A percentile compares a stretch with the other conserved stretches of the same genome.
These are phyloP conservation scores for Petaurus breviceps DNA, from an alignment of 2,113 vertebrate species.

Conservation along the genomic window DNA sequence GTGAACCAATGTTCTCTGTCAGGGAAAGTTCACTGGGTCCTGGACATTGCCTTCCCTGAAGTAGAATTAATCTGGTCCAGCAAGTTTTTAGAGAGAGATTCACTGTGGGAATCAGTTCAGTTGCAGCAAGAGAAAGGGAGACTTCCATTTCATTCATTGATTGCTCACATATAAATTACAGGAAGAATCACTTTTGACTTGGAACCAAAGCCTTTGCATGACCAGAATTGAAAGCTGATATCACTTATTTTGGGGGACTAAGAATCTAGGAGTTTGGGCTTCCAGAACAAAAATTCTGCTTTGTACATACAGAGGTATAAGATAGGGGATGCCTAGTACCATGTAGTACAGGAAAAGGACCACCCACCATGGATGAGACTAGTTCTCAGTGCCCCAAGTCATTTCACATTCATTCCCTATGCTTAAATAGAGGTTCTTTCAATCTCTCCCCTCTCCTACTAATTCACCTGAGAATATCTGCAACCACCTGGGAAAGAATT, in stretches of 20 bases:
- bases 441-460: not conserved
- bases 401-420: not conserved
- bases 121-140: not conserved
- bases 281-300: not conserved
- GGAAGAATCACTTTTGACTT: not conserved
- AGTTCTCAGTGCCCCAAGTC: not conserved
- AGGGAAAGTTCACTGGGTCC: not conserved
- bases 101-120: slow-evolving; percentile 1
- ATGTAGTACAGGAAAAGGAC: not conserved
- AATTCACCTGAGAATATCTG: not conserved
- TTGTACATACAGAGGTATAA: not conserved
- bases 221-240: not conserved
- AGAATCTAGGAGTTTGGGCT: not conserved
- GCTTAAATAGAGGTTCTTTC: not conserved
- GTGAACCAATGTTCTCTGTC: not conserved
- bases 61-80: slow-evolving; percentile 6
- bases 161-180: not conserved
- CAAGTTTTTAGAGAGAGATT: not conserved
- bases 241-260: not conserved
- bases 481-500: not conserved
- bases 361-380: not conserved
- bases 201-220: not conserved
- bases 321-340: not conserved
- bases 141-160: not conserved
- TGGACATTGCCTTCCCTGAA: not conserved